Conservation (phyloP, 2,113 vertebrate genomes). For the Regulus satrapa region DNA sequence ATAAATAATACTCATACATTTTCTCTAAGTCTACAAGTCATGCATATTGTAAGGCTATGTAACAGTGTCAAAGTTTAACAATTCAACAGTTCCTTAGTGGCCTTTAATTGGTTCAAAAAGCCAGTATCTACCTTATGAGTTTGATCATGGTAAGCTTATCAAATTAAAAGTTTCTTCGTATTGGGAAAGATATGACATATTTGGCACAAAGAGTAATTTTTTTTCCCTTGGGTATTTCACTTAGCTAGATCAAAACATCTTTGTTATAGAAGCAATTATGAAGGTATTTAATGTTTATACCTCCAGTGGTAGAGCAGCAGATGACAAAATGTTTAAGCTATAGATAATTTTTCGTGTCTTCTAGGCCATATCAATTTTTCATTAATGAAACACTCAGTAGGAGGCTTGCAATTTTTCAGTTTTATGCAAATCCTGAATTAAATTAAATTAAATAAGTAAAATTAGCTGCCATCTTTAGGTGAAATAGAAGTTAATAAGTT, state of each 20-base stretch:
- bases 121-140: not conserved
- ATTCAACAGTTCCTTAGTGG: not conserved
- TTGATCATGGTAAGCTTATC: not conserved
- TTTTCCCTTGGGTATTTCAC: not conserved
- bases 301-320: not conserved
- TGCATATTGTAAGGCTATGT: not conserved
- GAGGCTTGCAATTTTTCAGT: not conserved
- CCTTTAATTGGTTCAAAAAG: rapidly evolving
- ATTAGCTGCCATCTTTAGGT: not conserved
- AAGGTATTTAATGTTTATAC: not conserved
- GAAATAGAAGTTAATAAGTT: not conserved
- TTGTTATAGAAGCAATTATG: not conserved
- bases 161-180: not conserved
- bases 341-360: not conserved
- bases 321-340: not conserved
- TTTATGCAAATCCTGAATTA: not conserved
- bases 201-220: rapidly evolving
- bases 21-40: not conserved
- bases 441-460: too few relatives aligned
- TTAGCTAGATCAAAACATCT: not conserved
- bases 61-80: not conserved
- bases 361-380: not conserved
- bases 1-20: not conserved
- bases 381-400: not conserved
- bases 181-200: not conserved